These are phyloP conservation scores for Aphelenchoides avenae DNA, from an alignment of 1,140 invertebrate genomes.

Conservation along the genomic window DNA sequence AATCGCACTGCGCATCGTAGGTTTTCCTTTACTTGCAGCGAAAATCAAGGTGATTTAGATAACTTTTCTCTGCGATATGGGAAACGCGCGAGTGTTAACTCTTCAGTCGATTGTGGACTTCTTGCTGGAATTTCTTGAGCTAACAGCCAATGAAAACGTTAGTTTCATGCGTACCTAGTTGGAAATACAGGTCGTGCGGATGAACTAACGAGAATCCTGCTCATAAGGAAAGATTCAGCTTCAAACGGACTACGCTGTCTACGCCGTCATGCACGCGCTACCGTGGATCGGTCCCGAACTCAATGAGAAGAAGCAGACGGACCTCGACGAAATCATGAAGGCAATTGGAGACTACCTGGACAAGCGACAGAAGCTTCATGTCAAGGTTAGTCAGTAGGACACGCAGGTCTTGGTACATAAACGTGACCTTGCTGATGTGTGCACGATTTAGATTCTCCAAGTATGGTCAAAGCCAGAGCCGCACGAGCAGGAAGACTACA, in stretches of 20 bases:
- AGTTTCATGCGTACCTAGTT: too few relatives aligned
- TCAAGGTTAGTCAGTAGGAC: slow-evolving; percentile 34
- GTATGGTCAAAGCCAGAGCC: slow-evolving; percentile 87
- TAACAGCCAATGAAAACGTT: slow-evolving; percentile 84
- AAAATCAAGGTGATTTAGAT: slow-evolving; percentile 63
- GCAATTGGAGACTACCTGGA: slow-evolving; percentile 86
- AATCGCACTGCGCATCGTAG: slow-evolving; percentile 66
- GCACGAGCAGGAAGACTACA: slow-evolving; percentile 94
- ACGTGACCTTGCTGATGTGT: slow-evolving; percentile 1
- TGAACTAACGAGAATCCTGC: too few relatives aligned
- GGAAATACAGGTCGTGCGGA: too few relatives aligned
- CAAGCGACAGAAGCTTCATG: slow-evolving; percentile 42
- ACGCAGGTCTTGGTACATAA: slow-evolving; percentile 5
- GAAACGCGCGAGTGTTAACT: slow-evolving; percentile 92
- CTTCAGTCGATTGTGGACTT: slow-evolving; percentile 83
- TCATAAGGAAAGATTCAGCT: slow-evolving; percentile 67
- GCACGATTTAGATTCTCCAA: slow-evolving; percentile 64
- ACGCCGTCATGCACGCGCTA: slow-evolving; percentile 81
- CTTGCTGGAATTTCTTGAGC: slow-evolving; percentile 86
- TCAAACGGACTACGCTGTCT: slow-evolving; percentile 90
- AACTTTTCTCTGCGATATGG: slow-evolving; percentile 86
- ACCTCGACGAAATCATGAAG: slow-evolving; percentile 77
- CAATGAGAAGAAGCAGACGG: slow-evolving; percentile 4
- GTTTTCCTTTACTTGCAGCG: neutral
- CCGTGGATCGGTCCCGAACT: slow-evolving; percentile 77